Evolutionary conservation across 64 coral and sea anemone species (phyloP), one percentile per base, ranked within the genome.

Genomic region (Montipora cactus): DNA sequence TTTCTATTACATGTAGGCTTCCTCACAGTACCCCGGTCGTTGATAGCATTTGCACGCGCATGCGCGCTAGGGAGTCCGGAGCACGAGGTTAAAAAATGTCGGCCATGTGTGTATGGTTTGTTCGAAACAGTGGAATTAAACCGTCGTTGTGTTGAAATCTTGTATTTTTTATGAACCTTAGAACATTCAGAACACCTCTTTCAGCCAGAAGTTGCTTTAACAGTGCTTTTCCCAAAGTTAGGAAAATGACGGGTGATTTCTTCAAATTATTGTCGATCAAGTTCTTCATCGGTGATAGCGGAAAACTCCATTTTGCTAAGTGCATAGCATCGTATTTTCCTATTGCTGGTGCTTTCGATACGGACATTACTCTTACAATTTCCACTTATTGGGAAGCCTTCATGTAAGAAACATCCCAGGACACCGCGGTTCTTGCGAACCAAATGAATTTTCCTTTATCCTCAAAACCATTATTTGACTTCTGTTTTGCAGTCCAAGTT

Each of bases 291-390:
- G 45, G 82, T 66, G 62, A 86, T 86, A 28, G 58, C 82, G 10
- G 88, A 78, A 90, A 90, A 79, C 5, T 37, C 55, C 46, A 90
- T 53, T 90, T 57, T 90, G 88, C 76, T 90, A 37, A 90, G 68
- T 45, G 37, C 62, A 44, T 88, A 88, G 45, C 28, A 72, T 50
- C 85, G 69, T 67, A 88, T 88, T 88, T 67, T 70, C 37, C 67
- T 44, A 47, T 88, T 75, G 47, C 75, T 86, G 58, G 85, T 88
- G 44, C 85, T 88, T 61, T 88, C 53, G 78, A 80, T 52, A 80
- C 47, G 78, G 44, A 50, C 78, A 80, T 80, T 47, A 80, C 48
- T 49, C 53, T 80, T 47, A 44, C 47, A 80, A 80, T 80, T 80
- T 80, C 78, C 47, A 47, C n/a, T 50, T 28, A 80, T 80, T 19